phyloP scores from a whole-genome alignment of 2,888 invertebrate species.

The Rosalia funebris region DNA sequence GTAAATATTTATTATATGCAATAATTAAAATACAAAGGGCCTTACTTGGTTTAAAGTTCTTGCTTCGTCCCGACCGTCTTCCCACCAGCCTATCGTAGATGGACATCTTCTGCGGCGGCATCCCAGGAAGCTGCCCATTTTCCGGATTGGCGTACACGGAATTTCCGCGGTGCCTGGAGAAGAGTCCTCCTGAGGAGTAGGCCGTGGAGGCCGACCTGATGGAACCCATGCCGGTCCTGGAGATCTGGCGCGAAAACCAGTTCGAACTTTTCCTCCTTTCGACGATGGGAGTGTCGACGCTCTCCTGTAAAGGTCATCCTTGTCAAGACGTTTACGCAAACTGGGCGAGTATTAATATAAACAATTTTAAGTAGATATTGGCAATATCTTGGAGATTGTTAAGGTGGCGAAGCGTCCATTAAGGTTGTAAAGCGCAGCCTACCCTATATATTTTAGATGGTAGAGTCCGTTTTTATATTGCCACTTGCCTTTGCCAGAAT shows the following conservation, averaged over 20 bases:
- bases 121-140: slow-evolving; percentile 66
- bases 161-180: slow-evolving; percentile 81
- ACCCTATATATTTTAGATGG: no score
- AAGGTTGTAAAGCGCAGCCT: no score
- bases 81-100: slow-evolving; percentile 86
- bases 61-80: slow-evolving; percentile 78
- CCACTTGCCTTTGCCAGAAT: no score
- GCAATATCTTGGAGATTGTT: no score
- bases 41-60: slow-evolving; percentile 46
- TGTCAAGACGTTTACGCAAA: no score
- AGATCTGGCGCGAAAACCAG: slow-evolving; percentile 88
- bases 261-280: slow-evolving; percentile 80
- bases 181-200: slow-evolving; percentile 82
- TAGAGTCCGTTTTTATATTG: no score
- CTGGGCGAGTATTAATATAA: no score
- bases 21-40: no score
- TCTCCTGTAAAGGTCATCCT: slow-evolving; percentile 85
- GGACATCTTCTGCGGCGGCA: slow-evolving; percentile 75
- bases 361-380: no score
- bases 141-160: slow-evolving; percentile 74
- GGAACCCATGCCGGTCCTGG: slow-evolving; percentile 86
- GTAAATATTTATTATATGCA: no score
- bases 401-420: no score
- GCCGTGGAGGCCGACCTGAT: slow-evolving; percentile 86
- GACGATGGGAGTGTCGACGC: slow-evolving; percentile 88